These are phyloP conservation scores for Cyclophora punctaria DNA, from an alignment of 2,888 invertebrate genomes.

Conservation along the genomic window DNA sequence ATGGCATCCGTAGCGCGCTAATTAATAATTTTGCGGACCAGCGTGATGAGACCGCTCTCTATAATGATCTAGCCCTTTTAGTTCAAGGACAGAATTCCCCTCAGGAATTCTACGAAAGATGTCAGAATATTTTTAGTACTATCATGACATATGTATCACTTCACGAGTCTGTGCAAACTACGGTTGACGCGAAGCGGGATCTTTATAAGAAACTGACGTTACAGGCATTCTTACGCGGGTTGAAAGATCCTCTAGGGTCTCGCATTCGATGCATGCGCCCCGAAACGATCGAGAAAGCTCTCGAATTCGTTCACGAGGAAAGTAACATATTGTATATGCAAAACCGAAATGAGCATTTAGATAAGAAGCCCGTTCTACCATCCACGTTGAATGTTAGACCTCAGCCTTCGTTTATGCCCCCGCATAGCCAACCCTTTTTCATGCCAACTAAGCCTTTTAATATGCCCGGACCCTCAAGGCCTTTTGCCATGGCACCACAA, in stretches of 20 bases:
- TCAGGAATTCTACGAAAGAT: conserved; percentile 21
- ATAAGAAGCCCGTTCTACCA: background rate
- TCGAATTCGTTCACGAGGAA: conserved; percentile 22
- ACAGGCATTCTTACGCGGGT: conserved; percentile 18
- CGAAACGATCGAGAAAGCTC: conserved; percentile 16
- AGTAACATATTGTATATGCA: conserved; percentile 18
- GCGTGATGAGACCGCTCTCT: conserved; percentile 15
- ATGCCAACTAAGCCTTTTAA: background rate
- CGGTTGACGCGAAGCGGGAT: conserved; percentile 13
- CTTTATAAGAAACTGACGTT: conserved; percentile 20
- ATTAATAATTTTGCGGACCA: conserved; percentile 22
- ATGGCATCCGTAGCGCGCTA: conserved; percentile 14
- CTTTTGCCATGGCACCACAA: background rate
- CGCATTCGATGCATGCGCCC: conserved; percentile 25
- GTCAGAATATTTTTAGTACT: conserved; percentile 19
- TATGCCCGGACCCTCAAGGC: background rate
- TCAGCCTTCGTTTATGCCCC: background rate
- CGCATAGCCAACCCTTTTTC: background rate
- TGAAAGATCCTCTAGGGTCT: conserved; percentile 19
- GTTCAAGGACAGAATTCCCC: conserved; percentile 15
- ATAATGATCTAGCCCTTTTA: conserved; percentile 6
- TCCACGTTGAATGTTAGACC: background rate
- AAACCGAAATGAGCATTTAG: conserved; percentile 5
- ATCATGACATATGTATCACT: conserved; percentile 18
- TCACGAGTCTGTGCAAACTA: conserved; percentile 15